Evolutionary conservation across 2,797 vertebrate species (phyloP).

Genomic region (Echiichthys vipera): DNA sequence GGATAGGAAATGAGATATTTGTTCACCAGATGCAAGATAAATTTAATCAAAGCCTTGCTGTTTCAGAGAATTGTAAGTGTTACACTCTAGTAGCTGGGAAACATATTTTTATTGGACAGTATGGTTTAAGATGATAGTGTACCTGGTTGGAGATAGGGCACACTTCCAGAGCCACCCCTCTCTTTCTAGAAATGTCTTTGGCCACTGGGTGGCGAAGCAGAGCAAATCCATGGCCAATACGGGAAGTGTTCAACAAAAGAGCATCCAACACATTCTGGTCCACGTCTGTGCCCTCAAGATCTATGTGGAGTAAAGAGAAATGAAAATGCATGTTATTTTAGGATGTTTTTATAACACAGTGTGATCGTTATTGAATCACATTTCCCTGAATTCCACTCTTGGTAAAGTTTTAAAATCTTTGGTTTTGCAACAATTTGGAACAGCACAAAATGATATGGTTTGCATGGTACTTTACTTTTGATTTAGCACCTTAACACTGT

Average conservation of each 20-base stretch:
- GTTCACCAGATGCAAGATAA: neutral
- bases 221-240: slow-evolving; percentile 94
- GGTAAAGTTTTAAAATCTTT: neutral
- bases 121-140: neutral
- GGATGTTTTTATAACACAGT: neutral
- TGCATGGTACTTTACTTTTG: neutral
- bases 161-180: slow-evolving; percentile 89
- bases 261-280: slow-evolving; percentile 91
- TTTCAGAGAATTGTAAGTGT: neutral
- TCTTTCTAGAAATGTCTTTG: slow-evolving; percentile 84
- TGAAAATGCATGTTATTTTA: neutral
- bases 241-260: slow-evolving; percentile 90
- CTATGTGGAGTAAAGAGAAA: slow-evolving; percentile 25
- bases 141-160: slow-evolving; percentile 97
- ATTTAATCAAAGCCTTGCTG: neutral
- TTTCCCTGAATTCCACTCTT: neutral
- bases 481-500: neutral
- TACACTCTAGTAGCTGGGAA: neutral
- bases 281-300: slow-evolving; percentile 75
- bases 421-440: neutral
- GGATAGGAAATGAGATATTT: neutral
- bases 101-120: neutral
- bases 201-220: slow-evolving; percentile 87
- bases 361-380: neutral
- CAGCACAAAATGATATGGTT: neutral